Base-by-base conservation (phyloP, 2,113 vertebrate genomes). In the Tretioscincus oriximinensis region DNA sequence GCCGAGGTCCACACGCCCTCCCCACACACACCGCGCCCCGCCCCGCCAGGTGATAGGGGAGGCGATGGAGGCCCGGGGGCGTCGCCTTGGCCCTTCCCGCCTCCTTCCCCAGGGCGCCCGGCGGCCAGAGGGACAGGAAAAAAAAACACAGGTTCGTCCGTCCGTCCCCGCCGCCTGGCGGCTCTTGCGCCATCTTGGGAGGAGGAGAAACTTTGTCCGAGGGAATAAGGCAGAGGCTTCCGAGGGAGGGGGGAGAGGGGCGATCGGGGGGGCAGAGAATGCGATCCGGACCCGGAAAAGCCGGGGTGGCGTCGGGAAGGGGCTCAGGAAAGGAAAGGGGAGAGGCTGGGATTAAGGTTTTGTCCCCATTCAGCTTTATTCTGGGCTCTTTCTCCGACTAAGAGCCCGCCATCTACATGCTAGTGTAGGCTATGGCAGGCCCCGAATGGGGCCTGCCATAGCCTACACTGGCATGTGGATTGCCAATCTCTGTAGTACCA, bases 181-280 rank as follows among this genome's bases (percentile, higher is more conserved):
- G 12, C 68, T 18, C 12, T 63, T 83, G 35, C 76, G 69, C 69
- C 76, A 78, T 83, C 69, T 73, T 73, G 83, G 51, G 45, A 4
- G 14, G 3, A 45, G 26, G 5, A 35, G 28, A 31, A 35, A 47
- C 60, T 26, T 63, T 65, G 14, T 21, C 66, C 78, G 10, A 41
- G 12, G 10, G 35, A 41, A 41, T 41, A 41, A 41, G 35, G 5
- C 3, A 9, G 65, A 9, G 9, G 26, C 3, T 64, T 7, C 26
- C 7, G 21, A 4, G 64, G 58, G 29, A 24, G 22, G 68, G 31
- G 11, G 10, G 64, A 9, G n/a, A 3, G 49, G 18, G 4, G 31
- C n/a, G 7, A 29, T 28, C 5, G 12, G 14, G 2, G 24, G 4
- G 63, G 11, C 2, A 14, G 20, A 28, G 7, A 10, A 21, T 29